These are phyloP conservation scores for Morelia viridis DNA, from an alignment of 2,797 vertebrate species.

Conservation along the genomic window DNA sequence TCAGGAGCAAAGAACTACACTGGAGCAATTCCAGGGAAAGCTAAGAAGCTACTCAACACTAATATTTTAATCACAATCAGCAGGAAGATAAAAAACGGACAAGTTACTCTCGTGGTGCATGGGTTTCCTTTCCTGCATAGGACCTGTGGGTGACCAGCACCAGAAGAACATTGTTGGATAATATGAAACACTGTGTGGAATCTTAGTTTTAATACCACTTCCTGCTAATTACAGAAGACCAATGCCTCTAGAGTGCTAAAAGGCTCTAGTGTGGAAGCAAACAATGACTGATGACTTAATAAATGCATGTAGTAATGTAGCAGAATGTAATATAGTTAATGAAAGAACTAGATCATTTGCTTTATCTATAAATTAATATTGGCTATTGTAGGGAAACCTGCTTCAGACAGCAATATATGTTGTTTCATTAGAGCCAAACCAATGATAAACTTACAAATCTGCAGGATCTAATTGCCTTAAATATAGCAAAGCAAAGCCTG, in stretches of 20 bases:
- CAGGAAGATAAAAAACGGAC: not conserved
- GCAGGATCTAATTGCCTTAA: constrained; percentile 14
- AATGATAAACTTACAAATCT: constrained; percentile 10
- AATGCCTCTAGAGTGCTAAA: not conserved
- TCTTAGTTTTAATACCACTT: constrained; percentile 12
- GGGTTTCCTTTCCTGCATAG: not conserved
- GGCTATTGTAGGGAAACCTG: not conserved
- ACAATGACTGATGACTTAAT: constrained; percentile 21
- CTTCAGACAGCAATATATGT: not conserved
- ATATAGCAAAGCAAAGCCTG: constrained; percentile 12
- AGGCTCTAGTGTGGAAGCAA: not conserved
- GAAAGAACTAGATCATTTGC: constrained; percentile 25
- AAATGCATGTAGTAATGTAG: not conserved
- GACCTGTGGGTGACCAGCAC: not conserved
- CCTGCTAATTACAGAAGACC: not conserved
- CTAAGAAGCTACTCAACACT: not conserved
- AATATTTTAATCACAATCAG: not conserved
- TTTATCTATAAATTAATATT: constrained; percentile 32
- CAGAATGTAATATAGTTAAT: constrained; percentile 22
- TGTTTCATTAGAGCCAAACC: constrained; percentile 14
- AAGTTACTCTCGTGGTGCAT: not conserved
- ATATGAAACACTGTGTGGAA: not conserved
- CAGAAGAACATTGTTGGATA: not conserved
- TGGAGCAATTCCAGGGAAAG: not conserved
- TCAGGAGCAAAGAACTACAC: not conserved